Evolutionary conservation across 2,888 invertebrate species (phyloP).

Genomic region (Oligia fasciuncula): DNA sequence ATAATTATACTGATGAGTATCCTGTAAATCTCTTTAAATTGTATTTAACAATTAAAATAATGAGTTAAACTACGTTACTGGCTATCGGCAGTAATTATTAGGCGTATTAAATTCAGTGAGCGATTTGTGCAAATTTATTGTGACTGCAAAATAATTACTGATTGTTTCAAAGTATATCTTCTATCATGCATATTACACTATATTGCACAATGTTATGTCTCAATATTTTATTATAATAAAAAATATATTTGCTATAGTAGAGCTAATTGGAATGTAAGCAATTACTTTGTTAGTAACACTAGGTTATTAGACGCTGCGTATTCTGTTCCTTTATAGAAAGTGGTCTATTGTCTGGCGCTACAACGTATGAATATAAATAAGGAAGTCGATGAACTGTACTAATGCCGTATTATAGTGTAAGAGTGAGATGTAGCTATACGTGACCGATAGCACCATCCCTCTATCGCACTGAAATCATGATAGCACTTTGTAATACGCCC

Average conservation of each 20-base stretch:
- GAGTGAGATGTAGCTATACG: neutral
- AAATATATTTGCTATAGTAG: constrained; percentile 78
- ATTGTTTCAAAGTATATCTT: constrained; percentile 84
- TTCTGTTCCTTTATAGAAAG: constrained; percentile 44
- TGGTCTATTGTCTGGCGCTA: neutral
- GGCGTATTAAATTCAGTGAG: constrained; percentile 77
- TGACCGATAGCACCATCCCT: neutral
- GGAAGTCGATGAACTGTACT: constrained; percentile 11
- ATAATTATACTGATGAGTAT: constrained; percentile 74
- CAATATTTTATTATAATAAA: constrained; percentile 86
- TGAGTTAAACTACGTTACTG: constrained; percentile 58
- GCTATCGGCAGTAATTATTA: constrained; percentile 72
- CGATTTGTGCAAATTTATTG: constrained; percentile 85
- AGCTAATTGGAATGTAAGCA: constrained; percentile 68
- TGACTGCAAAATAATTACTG: constrained; percentile 84
- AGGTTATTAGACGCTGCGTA: constrained; percentile 34
- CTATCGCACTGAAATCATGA: neutral
- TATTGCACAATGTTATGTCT: constrained; percentile 89
- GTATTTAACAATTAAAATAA: too few relatives aligned
- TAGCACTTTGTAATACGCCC: neutral
- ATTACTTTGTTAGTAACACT: constrained; percentile 48
- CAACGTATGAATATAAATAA: constrained; percentile 8
- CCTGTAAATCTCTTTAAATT: constrained; percentile 65
- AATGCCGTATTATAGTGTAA: neutral
- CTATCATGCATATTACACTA: constrained; percentile 84